These are phyloP conservation scores for Willowsia nigromaculata DNA, from an alignment of 2,888 invertebrate species.

Conservation along the genomic window DNA sequence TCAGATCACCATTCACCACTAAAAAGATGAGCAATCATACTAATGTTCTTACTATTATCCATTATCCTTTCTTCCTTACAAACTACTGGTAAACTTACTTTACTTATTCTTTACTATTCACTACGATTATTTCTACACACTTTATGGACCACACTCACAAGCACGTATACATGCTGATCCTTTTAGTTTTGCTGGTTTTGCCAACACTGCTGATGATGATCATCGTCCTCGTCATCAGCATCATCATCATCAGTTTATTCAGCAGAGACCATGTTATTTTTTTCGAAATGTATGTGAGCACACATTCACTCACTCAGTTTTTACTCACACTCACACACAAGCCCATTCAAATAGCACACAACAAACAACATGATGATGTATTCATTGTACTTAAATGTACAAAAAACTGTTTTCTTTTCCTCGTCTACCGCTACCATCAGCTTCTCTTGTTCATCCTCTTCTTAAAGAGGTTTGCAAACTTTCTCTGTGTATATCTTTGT, in stretches of 20 bases:
- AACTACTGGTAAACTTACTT: constrained; percentile 7
- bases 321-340: neutral
- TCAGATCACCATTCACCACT: neutral
- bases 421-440: neutral
- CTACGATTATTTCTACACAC: constrained; percentile 35
- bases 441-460: constrained; percentile 23
- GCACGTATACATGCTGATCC: constrained; percentile 35
- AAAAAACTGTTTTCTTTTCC: neutral
- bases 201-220: constrained; percentile 18
- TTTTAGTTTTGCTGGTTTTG: neutral
- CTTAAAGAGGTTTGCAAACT: constrained; percentile 39
- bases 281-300: constrained; percentile 18
- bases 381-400: constrained; percentile 39
- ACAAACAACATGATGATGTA: constrained; percentile 32
- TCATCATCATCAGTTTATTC: constrained; percentile 23
- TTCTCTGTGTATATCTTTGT: constrained; percentile 28
- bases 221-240: constrained; percentile 11
- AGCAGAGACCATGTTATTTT: constrained; percentile 21
- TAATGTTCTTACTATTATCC: neutral
- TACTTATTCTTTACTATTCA: constrained; percentile 12
- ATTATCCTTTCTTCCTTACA: neutral
- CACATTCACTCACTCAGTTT: constrained; percentile 17
- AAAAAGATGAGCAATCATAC: constrained; percentile 32
- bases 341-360: constrained; percentile 1
- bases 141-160: constrained; percentile 45